phyloP scores from a whole-genome alignment of 1,140 invertebrate species.

The Penaeus japonicus region DNA sequence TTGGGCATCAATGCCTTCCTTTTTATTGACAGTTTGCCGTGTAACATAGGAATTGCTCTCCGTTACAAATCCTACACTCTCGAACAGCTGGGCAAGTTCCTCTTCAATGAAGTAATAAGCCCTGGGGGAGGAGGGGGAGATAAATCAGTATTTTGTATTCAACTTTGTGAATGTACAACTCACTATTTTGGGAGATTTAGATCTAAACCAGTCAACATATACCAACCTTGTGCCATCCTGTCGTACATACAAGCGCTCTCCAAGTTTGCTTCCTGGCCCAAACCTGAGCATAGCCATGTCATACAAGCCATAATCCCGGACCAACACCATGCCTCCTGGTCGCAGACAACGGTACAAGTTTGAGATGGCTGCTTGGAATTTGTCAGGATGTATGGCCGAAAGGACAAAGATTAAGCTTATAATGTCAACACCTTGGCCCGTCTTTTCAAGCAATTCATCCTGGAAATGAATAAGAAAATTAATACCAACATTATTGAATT shows the following conservation, averaged over 20 bases:
- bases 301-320: constrained; percentile 97
- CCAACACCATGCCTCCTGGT: constrained; percentile 84
- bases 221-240: constrained; percentile 94
- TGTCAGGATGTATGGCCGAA: constrained; percentile 78
- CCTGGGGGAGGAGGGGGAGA: constrained; percentile 66
- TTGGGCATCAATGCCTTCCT: constrained; percentile 88
- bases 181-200: neutral
- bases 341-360: constrained; percentile 78
- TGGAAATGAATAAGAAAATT: constrained; percentile 25
- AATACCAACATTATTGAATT: neutral
- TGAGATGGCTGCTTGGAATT: constrained; percentile 75
- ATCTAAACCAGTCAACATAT: neutral
- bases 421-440: constrained; percentile 70
- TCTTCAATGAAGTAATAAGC: constrained; percentile 83
- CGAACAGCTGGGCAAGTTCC: constrained; percentile 73
- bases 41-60: constrained; percentile 79
- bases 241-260: constrained; percentile 94
- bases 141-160: constrained; percentile 52
- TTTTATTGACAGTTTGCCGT: constrained; percentile 87
- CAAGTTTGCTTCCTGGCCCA: constrained; percentile 88
- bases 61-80: constrained; percentile 74
- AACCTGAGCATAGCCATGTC: constrained; percentile 97
- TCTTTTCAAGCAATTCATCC: constrained; percentile 61
- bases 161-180: neutral
- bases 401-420: constrained; percentile 81